Evolutionary conservation across 2,888 invertebrate genomes (phyloP).

Genomic region (Metopia argyrocephala): DNA sequence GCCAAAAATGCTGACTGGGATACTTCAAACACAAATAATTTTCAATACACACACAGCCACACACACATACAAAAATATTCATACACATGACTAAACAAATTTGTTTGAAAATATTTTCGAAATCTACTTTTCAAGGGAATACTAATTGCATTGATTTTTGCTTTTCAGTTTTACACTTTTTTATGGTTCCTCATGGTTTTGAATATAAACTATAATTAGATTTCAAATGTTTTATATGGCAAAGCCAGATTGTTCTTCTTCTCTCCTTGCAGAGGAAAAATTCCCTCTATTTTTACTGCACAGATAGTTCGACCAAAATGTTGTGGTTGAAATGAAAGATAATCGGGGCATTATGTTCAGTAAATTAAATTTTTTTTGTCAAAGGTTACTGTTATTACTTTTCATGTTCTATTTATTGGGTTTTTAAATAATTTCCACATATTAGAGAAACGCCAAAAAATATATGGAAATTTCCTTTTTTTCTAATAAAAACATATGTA

Average conservation of each 20-base stretch:
- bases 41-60: slow-evolving; percentile 9
- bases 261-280: no score
- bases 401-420: neutral
- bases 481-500: no score
- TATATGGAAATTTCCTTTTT: no score
- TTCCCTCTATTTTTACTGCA: no score
- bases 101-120: slow-evolving; percentile 35
- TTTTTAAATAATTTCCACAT: neutral
- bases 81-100: slow-evolving; percentile 12
- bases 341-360: slow-evolving; percentile 15
- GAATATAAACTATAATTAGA: slow-evolving; percentile 23
- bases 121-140: slow-evolving; percentile 15
- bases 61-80: neutral
- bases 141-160: slow-evolving; percentile 26
- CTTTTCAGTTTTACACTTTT: neutral
- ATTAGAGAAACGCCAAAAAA: no score
- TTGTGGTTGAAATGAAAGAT: slow-evolving; percentile 13
- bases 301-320: neutral
- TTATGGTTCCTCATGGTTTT: neutral
- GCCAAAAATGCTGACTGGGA: no score
- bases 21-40: no score
- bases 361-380: slow-evolving; percentile 27
- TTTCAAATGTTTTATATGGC: slow-evolving; percentile 25
- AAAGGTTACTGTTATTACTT: slow-evolving; percentile 14
- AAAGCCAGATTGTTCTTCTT: no score